Base-by-base conservation (phyloP, 2,888 invertebrate species). In the Agrotis segetum region DNA sequence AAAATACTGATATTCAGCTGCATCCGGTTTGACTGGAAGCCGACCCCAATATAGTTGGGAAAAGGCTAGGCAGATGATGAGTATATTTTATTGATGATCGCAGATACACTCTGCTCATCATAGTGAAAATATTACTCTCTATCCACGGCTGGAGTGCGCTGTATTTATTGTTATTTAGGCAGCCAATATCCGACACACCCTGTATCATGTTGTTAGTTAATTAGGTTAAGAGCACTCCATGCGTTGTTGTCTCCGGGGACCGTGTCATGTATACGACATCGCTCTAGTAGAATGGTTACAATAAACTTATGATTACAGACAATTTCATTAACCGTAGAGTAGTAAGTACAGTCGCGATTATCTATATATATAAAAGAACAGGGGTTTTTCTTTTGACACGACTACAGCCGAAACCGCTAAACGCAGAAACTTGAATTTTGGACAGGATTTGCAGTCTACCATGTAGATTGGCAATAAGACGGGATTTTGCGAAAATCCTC, bases 191-290 rank as follows among this genome's bases (percentile, higher is more conserved):
- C 11, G 60, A 5, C 59, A 44, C 72, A 52, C 58, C 77, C 47
- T 56, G 68, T 73, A 59, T 40, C 52, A 59, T 50, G 52, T 29
- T 59, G 46, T 24, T 29, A 52, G 46, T 70, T 77, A 69, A 77
- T 73, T 77, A 77, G 77, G 73, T 70, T 58, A 73, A 77, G 46
- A 47, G 72, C 3, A 24, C 13, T 63, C 21, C 29, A 69, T 29
- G 34, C 13, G 19, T 9, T 46, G 46, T 40, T 58, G 7, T 46
- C 71, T 77, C 24, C 11, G 13, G 24, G 72, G 50, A 24, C 9
- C 19, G 46, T 44, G 53, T 17, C 69, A 49, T 56, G 34, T 14
- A 68, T 49, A 68, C 69, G 67, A 29, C 49, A 16, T 14, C n/a
- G 16, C 19, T 14, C 14, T 9, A n/a, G 17, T 69, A 3, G 19